These are phyloP conservation scores for Propithecus coquereli DNA, from an alignment of 2,113 vertebrate species.

Conservation along the genomic window DNA sequence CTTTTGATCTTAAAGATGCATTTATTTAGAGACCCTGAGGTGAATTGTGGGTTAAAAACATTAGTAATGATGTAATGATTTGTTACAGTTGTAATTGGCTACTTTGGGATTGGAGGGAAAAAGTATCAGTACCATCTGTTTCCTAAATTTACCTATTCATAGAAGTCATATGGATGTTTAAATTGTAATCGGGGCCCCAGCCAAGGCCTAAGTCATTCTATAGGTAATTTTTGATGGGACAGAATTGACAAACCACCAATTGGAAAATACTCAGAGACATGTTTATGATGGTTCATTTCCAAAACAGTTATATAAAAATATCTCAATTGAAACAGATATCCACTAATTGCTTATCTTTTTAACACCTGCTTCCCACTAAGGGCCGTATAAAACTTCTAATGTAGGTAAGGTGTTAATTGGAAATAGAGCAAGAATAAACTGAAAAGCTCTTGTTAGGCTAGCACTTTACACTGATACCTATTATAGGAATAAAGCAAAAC, in stretches of 20 bases:
- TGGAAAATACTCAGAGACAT: neutral
- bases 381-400: neutral
- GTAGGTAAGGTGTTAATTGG: neutral
- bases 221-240: neutral
- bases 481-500: neutral
- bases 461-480: neutral
- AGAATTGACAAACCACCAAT: neutral
- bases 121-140: neutral
- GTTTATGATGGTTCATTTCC: constrained; percentile 14
- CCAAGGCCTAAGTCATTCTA: neutral
- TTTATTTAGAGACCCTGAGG: neutral
- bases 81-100: neutral
- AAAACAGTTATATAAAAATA: neutral
- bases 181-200: neutral
- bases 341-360: neutral
- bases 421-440: neutral
- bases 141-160: neutral
- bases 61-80: neutral
- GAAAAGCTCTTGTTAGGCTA: neutral
- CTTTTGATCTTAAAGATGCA: neutral
- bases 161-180: neutral
- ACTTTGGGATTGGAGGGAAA: neutral
- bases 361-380: neutral
- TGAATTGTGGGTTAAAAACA: neutral
- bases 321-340: neutral